phyloP scores from a whole-genome alignment of 2,888 invertebrate genomes.

The Melanotus villosus region DNA sequence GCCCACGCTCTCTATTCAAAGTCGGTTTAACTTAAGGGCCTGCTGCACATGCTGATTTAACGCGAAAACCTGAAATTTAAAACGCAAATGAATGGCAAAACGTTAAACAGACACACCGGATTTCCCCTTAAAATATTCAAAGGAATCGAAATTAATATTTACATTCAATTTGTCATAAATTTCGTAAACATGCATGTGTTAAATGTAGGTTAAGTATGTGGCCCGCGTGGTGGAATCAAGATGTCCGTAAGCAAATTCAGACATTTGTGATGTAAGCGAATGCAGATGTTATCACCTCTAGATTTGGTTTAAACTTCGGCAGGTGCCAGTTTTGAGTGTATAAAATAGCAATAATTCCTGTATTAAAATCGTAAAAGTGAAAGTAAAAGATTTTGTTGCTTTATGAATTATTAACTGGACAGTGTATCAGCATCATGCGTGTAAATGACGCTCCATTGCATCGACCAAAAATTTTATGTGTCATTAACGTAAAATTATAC shows the following conservation, averaged over 20 bases:
- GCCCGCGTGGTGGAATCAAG: slow-evolving; percentile 16
- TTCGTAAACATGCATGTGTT: slow-evolving; percentile 21
- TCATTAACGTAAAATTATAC: slow-evolving; percentile 50
- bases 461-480: slow-evolving; percentile 42
- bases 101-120: slow-evolving; percentile 7
- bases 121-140: slow-evolving; percentile 16
- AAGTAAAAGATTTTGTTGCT: slow-evolving; percentile 43
- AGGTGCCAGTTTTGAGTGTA: slow-evolving; percentile 38
- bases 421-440: slow-evolving; percentile 27
- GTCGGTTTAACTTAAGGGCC: slow-evolving; percentile 52
- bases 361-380: slow-evolving; percentile 48
- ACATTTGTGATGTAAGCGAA: slow-evolving; percentile 31
- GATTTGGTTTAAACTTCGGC: slow-evolving; percentile 47
- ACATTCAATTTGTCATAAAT: slow-evolving; percentile 33
- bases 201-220: slow-evolving; percentile 34
- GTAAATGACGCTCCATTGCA: slow-evolving; percentile 37
- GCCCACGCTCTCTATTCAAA: slow-evolving; percentile 44
- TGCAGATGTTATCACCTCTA: slow-evolving; percentile 48
- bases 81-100: slow-evolving; percentile 22
- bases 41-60: slow-evolving; percentile 52
- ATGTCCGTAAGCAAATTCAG: slow-evolving; percentile 31
- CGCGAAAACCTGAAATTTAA: slow-evolving; percentile 43
- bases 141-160: slow-evolving; percentile 14
- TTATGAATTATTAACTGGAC: slow-evolving; percentile 37
- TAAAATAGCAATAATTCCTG: slow-evolving; percentile 31